phyloP scores from a whole-genome alignment of 2,797 vertebrate genomes.

The Clarias platycephalus region DNA sequence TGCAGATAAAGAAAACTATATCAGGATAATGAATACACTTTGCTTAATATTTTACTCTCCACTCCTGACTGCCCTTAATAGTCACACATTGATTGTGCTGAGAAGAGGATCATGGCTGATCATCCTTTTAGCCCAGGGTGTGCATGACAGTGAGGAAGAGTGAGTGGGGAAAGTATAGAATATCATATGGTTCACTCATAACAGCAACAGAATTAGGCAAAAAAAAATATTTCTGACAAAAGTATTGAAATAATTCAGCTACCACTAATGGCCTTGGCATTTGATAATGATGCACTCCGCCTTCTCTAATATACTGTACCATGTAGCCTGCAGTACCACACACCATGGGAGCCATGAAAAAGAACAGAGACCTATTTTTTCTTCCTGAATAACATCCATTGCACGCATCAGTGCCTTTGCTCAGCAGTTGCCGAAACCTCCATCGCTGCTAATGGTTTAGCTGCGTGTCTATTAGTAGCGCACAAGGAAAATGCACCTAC shows the following conservation, averaged over 20 bases:
- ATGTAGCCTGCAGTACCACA: slow-evolving; percentile 30
- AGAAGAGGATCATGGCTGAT: slow-evolving; percentile 27
- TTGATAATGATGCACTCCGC: slow-evolving; percentile 21
- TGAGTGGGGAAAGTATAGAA: not conserved
- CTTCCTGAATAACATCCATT: not conserved
- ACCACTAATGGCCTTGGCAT: not conserved
- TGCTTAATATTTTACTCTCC: not conserved
- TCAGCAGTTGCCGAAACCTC: not conserved
- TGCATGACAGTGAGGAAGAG: not conserved
- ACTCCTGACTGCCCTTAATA: slow-evolving; percentile 30
- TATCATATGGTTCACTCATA: not conserved
- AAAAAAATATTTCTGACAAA: not conserved
- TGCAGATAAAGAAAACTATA: not conserved
- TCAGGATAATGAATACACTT: not conserved
- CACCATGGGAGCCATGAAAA: slow-evolving; percentile 5
- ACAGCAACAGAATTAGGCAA: not conserved
- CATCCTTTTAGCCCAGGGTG: slow-evolving; percentile 14
- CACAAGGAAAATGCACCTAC: slow-evolving; percentile 5
- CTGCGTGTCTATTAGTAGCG: not conserved
- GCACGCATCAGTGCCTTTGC: slow-evolving; percentile 7
- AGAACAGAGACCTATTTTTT: slow-evolving; percentile 1
- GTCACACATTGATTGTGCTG: slow-evolving; percentile 30
- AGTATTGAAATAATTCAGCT: slow-evolving; percentile 11
- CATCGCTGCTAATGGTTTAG: not conserved
- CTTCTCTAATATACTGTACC: slow-evolving; percentile 16